Evolutionary conservation across 2,113 vertebrate species (phyloP).

Genomic region (Trematocara variabile): DNA sequence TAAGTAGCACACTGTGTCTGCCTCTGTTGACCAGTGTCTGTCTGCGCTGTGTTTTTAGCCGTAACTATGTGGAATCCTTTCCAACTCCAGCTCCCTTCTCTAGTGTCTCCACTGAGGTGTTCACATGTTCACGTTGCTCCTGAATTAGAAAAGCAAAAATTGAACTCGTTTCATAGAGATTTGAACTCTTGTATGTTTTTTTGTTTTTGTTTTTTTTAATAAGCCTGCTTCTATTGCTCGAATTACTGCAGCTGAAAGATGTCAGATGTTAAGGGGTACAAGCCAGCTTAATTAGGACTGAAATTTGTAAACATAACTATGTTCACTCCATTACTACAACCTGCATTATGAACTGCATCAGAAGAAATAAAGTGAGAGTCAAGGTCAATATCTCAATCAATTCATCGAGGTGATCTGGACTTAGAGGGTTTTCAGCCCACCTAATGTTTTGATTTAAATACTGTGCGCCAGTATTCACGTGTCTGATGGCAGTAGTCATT

Average conservation of each 20-base stretch:
- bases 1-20: constrained; percentile 51
- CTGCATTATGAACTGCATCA: background rate
- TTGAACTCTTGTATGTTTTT: background rate
- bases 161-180: background rate
- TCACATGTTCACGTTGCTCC: background rate
- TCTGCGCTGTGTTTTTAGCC: constrained; percentile 2
- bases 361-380: background rate
- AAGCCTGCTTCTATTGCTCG: background rate
- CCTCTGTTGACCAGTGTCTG: constrained; percentile 20
- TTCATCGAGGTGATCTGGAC: background rate
- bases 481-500: background rate
- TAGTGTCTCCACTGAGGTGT: background rate
- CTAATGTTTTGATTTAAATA: background rate
- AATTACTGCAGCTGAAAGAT: background rate
- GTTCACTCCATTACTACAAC: background rate
- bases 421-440: background rate
- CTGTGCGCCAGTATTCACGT: background rate
- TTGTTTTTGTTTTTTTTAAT: no score
- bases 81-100: background rate
- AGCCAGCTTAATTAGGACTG: background rate
- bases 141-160: background rate
- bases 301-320: background rate
- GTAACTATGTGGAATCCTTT: background rate
- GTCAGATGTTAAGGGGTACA: background rate
- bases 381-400: background rate